Evolutionary conservation across 1,140 invertebrate genomes (phyloP), one percentile per base, ranked within the genome.

Genomic region (Euborellia annulipes): DNA sequence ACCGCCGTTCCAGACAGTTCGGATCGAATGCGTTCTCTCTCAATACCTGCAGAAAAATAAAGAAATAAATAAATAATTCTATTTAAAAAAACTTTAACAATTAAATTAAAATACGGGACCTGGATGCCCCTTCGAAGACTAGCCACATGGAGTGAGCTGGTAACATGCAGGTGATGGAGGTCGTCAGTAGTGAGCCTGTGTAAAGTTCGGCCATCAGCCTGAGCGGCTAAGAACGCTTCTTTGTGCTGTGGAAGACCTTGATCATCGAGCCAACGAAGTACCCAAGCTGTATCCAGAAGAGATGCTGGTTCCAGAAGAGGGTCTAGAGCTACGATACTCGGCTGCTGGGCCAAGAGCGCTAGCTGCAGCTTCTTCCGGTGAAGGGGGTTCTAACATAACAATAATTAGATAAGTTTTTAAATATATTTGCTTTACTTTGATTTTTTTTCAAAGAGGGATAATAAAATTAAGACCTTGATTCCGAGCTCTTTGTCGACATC

Each of bases 201-300:
- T 48, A 99, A 65, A 64, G 93, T 78, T 46, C 89, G 71, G 0
- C 90, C 94, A 68, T 99, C 94, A 18, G 98, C 71, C 55, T 86
- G 76, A 19, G 86, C 86, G 54, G 89, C 82, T 47, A 80, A 69
- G 60, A 98, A 98, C 36, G 79, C 72, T 56, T 95, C 91, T 64
- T 97, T 94, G 64, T 95, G 92, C 58, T 97, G 94, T 3, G 93
- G 90, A 54, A 97, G 68, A n/a, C 78, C 79, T 44, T 80, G 71
- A 55, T 82, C 77, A 61, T 82, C 78, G 41, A 79, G 55, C 77
- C 77, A 79, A 21, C 72, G 75, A 49, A 91, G 66, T 41, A 85
- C 80, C 76, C 87, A 86, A 34, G 76, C 71, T 44, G 73, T 74
- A 60, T 89, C 85, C 57, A 90, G 62, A 61, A 64, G 27, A 14